Base-by-base conservation (phyloP, 30 jellyfish, hydroid and myxozoan genomes). In the Pelagia noctiluca region DNA sequence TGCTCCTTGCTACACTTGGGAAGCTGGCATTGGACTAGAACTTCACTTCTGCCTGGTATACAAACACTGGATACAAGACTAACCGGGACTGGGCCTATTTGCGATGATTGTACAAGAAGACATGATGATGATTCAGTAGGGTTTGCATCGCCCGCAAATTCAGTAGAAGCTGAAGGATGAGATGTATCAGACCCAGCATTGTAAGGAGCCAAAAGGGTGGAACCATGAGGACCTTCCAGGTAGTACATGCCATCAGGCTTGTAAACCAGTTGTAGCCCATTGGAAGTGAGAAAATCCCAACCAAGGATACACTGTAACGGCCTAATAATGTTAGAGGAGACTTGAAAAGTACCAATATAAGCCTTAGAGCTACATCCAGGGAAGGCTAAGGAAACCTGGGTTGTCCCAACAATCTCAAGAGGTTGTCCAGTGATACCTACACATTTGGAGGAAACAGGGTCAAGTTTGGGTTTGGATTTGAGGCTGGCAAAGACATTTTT, bases 401-500 rank as follows among this genome's bases (percentile, higher is more conserved):
- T 28, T 50, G 83, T 80, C 23, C 83, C 90, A 0, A 4, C 57
- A 21, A 80, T 37, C 19, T 37, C 24, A 5, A 80, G 74, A 11
- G 77, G 90, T 61, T 80, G 66, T 30, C 83, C 83, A 80, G 90
- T 49, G 29, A 80, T 80, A 32, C 90, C 35, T 18, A 63, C 16
- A 49, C 90, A 63, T 28, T n/a, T n/a, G n/a, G n/a, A n/a, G n/a
- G n/a, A n/a, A n/a, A n/a, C n/a, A n/a, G n/a, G n/a, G n/a, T n/a
- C 3, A 38, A 78, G 32, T 19, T 24, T 69, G 19, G 80, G 80
- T 60, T 2, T 2, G 0, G 89, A 83, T 25, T n/a, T 37, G 25
- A 80, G 18, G 22, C 63, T 0, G 11, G 64, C 37, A 80, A 80
- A 80, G 10, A 82, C 78, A 1, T 66, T 21, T 24, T 52, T 16